These are phyloP conservation scores for Ciconia maguari DNA, from an alignment of 2,113 vertebrate genomes.

Conservation along the genomic window DNA sequence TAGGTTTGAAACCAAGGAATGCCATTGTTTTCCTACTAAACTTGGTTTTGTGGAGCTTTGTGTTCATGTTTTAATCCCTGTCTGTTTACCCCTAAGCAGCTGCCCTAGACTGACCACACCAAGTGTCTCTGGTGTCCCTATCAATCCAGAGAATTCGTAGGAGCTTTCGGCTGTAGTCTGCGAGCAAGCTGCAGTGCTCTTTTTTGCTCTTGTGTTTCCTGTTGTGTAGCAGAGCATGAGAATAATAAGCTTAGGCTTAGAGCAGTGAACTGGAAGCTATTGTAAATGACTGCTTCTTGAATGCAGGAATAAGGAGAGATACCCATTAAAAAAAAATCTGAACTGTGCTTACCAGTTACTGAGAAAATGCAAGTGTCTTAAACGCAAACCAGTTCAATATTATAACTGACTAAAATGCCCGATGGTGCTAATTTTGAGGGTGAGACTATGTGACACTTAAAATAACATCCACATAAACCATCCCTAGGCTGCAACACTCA, in stretches of 20 bases:
- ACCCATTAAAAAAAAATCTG: background rate
- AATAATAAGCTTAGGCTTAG: background rate
- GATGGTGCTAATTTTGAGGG: background rate
- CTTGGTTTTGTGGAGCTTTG: background rate
- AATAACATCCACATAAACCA: background rate
- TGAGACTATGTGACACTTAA: background rate
- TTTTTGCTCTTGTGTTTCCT: background rate
- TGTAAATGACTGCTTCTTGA: background rate
- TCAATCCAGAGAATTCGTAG: background rate
- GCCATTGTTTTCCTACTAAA: background rate
- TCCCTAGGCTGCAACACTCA: background rate
- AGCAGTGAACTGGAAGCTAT: background rate
- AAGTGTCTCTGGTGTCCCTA: background rate
- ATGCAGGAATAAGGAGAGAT: background rate
- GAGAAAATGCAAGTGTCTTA: background rate
- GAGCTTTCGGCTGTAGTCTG: background rate
- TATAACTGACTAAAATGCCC: background rate
- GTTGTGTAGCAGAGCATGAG: background rate
- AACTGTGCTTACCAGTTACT: background rate
- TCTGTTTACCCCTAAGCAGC: background rate
- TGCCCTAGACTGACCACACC: background rate
- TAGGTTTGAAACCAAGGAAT: background rate
- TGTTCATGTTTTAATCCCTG: background rate
- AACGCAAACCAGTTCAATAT: background rate
- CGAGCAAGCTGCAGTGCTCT: background rate